Evolutionary conservation across 2,888 invertebrate genomes (phyloP).

Genomic region (Ditula angustiorana): DNA sequence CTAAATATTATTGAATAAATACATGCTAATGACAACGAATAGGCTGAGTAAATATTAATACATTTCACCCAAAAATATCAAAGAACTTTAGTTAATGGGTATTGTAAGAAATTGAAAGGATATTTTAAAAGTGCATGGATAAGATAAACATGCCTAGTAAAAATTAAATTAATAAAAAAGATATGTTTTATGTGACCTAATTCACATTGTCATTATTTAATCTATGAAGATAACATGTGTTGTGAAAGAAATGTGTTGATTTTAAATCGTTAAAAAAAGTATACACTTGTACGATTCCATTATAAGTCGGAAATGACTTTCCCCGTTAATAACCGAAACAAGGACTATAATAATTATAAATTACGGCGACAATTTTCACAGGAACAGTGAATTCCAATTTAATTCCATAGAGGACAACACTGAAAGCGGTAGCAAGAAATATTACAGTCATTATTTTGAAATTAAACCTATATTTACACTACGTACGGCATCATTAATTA

Average conservation of each 20-base stretch:
- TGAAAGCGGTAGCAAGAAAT: constrained; percentile 52
- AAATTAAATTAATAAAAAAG: too few species aligned
- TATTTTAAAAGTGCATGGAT: too few species aligned
- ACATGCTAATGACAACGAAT: too few species aligned
- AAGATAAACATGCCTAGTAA: too few species aligned
- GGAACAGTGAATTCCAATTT: constrained; percentile 9
- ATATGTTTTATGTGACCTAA: not conserved
- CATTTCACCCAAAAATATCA: not conserved
- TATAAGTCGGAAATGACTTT: not conserved
- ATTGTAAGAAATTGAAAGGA: too few species aligned
- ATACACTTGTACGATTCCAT: not conserved
- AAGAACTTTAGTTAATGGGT: too few species aligned
- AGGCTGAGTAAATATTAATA: too few species aligned
- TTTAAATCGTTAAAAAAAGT: not conserved
- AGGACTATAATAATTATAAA: not conserved
- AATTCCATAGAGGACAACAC: constrained; percentile 50
- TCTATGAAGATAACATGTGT: not conserved
- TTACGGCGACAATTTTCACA: constrained; percentile 12
- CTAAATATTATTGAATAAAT: too few species aligned
- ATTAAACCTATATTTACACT: constrained; percentile 13
- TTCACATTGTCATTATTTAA: not conserved
- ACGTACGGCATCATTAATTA: not conserved
- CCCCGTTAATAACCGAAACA: not conserved
- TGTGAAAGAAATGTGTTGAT: not conserved
- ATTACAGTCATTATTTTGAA: constrained; percentile 18